Conservation (phyloP, 1,140 invertebrate genomes). For the Samia ricini region DNA sequence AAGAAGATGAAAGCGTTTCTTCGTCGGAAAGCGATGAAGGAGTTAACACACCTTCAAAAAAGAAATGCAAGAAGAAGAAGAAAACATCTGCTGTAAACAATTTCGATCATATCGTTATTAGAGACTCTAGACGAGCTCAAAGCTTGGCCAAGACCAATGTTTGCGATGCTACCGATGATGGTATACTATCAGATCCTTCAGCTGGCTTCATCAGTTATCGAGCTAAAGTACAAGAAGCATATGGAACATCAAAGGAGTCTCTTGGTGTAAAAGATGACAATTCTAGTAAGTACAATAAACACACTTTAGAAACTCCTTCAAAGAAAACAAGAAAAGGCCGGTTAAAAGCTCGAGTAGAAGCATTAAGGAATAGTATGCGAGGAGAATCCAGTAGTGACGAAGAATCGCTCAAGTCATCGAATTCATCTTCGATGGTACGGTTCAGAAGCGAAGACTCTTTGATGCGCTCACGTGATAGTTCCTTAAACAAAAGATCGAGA, state of each 20-base stretch:
- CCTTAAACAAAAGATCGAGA: conserved; percentile 74
- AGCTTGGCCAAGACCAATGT: conserved; percentile 64
- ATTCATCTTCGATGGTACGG: conserved; percentile 80
- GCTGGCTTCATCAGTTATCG: conserved; percentile 73
- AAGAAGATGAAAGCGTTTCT: conserved; percentile 78
- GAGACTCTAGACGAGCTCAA: conserved; percentile 67
- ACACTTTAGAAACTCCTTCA: conserved; percentile 73
- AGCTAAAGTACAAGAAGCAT: conserved; percentile 56
- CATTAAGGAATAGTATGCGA: conserved; percentile 79
- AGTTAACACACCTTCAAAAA: conserved; percentile 74
- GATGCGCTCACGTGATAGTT: conserved; percentile 78
- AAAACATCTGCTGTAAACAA: conserved; percentile 55
- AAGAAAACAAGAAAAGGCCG: conserved; percentile 78
- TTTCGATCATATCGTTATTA: conserved; percentile 78
- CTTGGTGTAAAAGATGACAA: conserved; percentile 60
- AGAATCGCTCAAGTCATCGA: conserved; percentile 81
- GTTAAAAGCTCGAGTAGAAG: conserved; percentile 82
- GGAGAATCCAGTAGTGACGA: conserved; percentile 86
- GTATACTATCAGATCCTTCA: conserved; percentile 76
- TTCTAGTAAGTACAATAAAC: conserved; percentile 59
- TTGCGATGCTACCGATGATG: conserved; percentile 73
- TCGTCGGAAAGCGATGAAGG: conserved; percentile 81
- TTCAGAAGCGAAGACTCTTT: conserved; percentile 84
- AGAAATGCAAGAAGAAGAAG: conserved; percentile 70
- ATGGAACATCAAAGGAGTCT: conserved; percentile 56